A percentile compares a stretch with the other conserved stretches of the same genome.
Conservation (phyloP, 2,797 vertebrate species). For the Prunella strophiata region DNA sequence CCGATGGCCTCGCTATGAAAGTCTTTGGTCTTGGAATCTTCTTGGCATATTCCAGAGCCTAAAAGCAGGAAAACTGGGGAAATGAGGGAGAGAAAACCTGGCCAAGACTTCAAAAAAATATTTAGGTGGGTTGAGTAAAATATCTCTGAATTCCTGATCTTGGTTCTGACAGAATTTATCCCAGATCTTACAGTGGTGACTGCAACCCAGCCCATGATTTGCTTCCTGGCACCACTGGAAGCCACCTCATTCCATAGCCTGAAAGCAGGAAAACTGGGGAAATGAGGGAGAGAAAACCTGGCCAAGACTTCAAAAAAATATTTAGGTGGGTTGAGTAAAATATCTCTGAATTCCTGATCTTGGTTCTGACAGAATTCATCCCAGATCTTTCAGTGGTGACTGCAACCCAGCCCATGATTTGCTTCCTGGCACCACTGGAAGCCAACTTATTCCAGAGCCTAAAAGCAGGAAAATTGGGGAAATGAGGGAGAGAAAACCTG, state of each 20-base stretch:
- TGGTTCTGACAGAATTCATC: background rate
- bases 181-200: background rate
- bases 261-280: background rate
- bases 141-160: background rate
- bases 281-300: background rate
- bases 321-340: background rate
- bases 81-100: background rate
- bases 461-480: background rate
- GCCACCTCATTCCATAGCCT: constrained; percentile 86
- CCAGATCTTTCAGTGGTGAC: background rate
- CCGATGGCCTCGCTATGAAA: constrained; percentile 5
- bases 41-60: constrained; percentile 93
- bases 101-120: background rate
- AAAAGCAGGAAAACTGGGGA: background rate
- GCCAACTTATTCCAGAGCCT: constrained; percentile 96
- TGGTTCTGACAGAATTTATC: background rate
- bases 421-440: background rate
- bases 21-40: constrained; percentile 83
- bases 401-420: background rate
- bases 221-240: background rate
- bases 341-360: background rate
- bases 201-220: background rate
- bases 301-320: background rate
- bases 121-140: background rate
- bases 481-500: background rate